Evolutionary conservation across 2,113 vertebrate genomes (phyloP), one percentile per base, ranked within the genome.

Genomic region (Phodopus roborovskii): DNA sequence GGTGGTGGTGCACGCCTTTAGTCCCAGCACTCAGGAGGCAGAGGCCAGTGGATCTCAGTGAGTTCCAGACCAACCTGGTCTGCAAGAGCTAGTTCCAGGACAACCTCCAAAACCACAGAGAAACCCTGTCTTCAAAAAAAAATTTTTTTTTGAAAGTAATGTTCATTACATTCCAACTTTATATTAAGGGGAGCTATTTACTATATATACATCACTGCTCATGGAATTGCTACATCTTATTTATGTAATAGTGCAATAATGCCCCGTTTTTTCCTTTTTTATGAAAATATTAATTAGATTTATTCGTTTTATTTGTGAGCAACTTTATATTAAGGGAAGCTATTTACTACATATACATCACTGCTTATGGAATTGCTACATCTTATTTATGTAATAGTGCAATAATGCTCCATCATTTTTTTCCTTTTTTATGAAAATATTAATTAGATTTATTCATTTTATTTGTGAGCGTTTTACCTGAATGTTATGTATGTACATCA

Each of bases 81-180:
- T 45, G 45, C 45, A 45, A 45, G 45, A 45, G 45, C 45, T 45
- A 45, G 45, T 45, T 45, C 45, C 45, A 45, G 45, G 45, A 45
- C 45, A 45, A 6, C 45, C 45, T 45, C 45, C 45, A 45, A 45
- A 45, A 6, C 45, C 45, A 45, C 45, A 45, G 45, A 45, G 45
- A 45, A 45, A 45, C 45, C 45, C 45, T 45, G 45, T 45, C 45
- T 45, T 45, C 45, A 45, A 45, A 45, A 6, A 45, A 45, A n/a
- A n/a, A n/a, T n/a, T n/a, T n/a, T n/a, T 56, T 93, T 95, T 97
- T 92, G 16, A 95, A 97, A 82, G 45, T 94, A 93, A 48, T 56
- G 24, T 84, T 93, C 28, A 66, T 94, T 64, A 60, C n/a, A 90
- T 2, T 19, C 15, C 36, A 4, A 75, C 5, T 36, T 74, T 90